Conservation (phyloP, 2,113 vertebrate species). For the Ranitomeya imitator region DNA sequence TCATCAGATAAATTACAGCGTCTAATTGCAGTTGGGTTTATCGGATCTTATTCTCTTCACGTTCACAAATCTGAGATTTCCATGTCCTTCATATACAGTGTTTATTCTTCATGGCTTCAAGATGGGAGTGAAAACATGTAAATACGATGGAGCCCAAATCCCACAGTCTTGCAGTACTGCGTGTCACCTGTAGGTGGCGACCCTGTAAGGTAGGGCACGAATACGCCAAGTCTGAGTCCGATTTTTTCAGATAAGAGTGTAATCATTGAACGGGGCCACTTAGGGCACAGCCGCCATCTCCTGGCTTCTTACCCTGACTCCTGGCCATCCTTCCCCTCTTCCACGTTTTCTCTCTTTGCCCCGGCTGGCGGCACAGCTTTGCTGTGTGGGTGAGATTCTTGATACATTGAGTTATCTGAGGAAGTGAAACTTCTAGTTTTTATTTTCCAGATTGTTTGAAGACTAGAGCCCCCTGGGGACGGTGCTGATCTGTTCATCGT, state of each 20-base stretch:
- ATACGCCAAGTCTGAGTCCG: not conserved
- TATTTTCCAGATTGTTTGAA: no score
- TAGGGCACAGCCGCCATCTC: no score
- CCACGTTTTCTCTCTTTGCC: no score
- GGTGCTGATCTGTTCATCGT: not conserved
- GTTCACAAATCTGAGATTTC: no score
- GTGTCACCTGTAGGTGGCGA: not conserved
- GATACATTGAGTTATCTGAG: no score
- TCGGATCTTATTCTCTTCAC: not conserved
- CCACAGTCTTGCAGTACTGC: not conserved
- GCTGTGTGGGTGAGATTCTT: no score
- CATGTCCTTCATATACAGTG: no score
- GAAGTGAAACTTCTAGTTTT: no score
- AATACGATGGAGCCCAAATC: not conserved
- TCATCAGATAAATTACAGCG: not conserved
- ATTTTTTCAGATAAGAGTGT: not conserved
- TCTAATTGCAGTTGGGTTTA: conserved; percentile 26
- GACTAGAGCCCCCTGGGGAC: no score
- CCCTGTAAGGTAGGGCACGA: not conserved
- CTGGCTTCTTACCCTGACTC: no score
- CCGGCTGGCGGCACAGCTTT: no score
- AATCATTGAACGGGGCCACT: not conserved
- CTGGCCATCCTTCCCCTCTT: no score
- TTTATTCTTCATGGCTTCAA: not conserved
- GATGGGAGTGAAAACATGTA: not conserved